Conservation (phyloP, 2,113 vertebrate genomes). For the Oryzias melastigma region DNA sequence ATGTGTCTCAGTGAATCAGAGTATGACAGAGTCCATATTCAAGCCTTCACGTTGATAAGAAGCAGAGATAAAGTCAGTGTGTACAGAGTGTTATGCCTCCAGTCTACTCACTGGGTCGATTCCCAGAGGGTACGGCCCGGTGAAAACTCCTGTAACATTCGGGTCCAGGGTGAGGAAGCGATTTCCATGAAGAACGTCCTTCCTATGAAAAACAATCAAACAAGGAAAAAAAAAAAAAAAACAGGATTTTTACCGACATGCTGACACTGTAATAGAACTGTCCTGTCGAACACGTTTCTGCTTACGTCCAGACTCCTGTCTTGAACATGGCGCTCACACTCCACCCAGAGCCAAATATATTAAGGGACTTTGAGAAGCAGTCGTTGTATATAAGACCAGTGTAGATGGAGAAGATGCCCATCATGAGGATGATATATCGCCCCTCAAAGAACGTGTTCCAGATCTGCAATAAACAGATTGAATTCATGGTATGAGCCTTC, state of each 20-base stretch:
- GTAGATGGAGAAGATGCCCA: conserved; percentile 96
- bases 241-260: not conserved
- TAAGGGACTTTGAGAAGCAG: conserved; percentile 96
- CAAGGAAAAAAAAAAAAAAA: not conserved
- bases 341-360: conserved; percentile 93
- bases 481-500: too few species aligned
- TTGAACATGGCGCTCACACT: conserved; percentile 85
- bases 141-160: conserved; percentile 85
- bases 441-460: conserved; percentile 93
- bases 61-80: conserved; percentile 1
- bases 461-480: conserved; percentile 75
- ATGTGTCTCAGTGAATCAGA: not conserved
- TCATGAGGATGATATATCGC: conserved; percentile 93
- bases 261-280: not conserved
- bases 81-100: not conserved
- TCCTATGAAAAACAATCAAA: conserved; percentile 38
- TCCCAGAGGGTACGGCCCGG: conserved; percentile 89
- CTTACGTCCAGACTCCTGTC: conserved; percentile 76
- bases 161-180: conserved; percentile 83
- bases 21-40: not conserved
- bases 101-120: conserved; percentile 90
- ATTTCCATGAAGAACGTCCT: conserved; percentile 11
- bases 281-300: conserved; percentile 10
- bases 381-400: conserved; percentile 98
- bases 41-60: not conserved